Conservation (phyloP, 2,888 invertebrate species). For the Maniola hyperantus region DNA sequence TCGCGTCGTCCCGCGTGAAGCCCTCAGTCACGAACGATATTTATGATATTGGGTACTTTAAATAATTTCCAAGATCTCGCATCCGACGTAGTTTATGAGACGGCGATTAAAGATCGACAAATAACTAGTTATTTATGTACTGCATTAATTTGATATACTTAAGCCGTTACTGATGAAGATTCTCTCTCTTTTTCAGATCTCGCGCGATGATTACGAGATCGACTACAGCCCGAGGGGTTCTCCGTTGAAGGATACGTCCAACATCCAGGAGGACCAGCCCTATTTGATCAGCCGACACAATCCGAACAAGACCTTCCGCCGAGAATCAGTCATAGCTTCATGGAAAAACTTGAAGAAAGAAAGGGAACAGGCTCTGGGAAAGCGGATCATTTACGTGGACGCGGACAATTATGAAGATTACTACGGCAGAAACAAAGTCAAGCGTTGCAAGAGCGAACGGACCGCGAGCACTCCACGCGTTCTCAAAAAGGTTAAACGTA, state of each 20-base stretch:
- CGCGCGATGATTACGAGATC: slow-evolving; percentile 74
- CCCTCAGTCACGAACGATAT: slow-evolving; percentile 53
- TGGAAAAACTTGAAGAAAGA: slow-evolving; percentile 79
- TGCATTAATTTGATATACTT: slow-evolving; percentile 11
- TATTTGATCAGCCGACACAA: slow-evolving; percentile 78
- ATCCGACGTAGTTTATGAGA: slow-evolving; percentile 43
- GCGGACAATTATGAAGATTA: slow-evolving; percentile 73
- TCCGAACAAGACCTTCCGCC: slow-evolving; percentile 75
- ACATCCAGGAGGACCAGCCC: slow-evolving; percentile 69
- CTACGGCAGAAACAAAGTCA: slow-evolving; percentile 74
- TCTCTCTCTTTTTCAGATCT: slow-evolving; percentile 68
- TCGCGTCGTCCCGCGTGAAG: slow-evolving; percentile 33
- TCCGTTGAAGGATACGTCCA: slow-evolving; percentile 75
- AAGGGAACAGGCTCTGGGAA: slow-evolving; percentile 74
- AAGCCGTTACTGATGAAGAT: slow-evolving; percentile 20
- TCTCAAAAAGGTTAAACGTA: slow-evolving; percentile 73
- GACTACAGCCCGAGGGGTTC: slow-evolving; percentile 74
- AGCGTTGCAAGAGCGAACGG: slow-evolving; percentile 76
- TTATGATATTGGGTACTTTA: slow-evolving; percentile 60
- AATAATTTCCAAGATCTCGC: slow-evolving; percentile 57
- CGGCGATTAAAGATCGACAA: slow-evolving; percentile 35
- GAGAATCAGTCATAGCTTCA: slow-evolving; percentile 78
- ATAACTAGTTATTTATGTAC: slow-evolving; percentile 22
- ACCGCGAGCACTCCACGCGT: slow-evolving; percentile 58
- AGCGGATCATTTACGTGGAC: slow-evolving; percentile 70